Evolutionary conservation across 2,888 invertebrate species (phyloP), one percentile per base, ranked within the genome.

Genomic region (Xylota sylvarum): DNA sequence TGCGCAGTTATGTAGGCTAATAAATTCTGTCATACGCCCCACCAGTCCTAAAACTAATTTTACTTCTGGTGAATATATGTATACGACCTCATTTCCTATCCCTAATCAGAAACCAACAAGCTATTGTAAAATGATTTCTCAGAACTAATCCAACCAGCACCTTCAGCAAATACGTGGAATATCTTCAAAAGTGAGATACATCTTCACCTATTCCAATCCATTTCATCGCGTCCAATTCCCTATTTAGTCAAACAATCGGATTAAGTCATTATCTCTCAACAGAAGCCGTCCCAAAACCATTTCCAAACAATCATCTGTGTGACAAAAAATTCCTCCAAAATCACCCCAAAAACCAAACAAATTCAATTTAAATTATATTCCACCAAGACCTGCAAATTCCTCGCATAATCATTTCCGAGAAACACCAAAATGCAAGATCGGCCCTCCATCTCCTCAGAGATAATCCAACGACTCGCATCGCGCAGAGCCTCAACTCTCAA

Each of bases 381-480:
- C 77, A 78, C 48, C 50, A 89, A 90, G 89, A 88, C 90, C 89
- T 40, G 69, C 69, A 43, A 50, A 87, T 87, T 78, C 83, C 70
- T 55, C 87, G 87, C 91, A 91, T 91, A 91, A 92, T 91, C 91
- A 91, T 91, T 91, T 91, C 92, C 89, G 88, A 91, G 91, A 91
- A 91, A 88, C 86, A 79, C 82, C 76, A 79, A 76, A 73, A 78
- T 64, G 65, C 69, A 77, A 58, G 32, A 37, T 50, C 73, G n/a
- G 35, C 35, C 40, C 27, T 37, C 58, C 32, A 46, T 52, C 65
- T 12, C 35, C 32, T 50, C 4, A 43, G 74, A 85, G 86, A 86
- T 86, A 82, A 86, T 86, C 86, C 86, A 67, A 76, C 60, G 73
- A 17, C n/a, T 17, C 50, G 60, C 77, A 81, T 81, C 76, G 37